A percentile compares a stretch with the other conserved stretches of the same genome.
These are phyloP conservation scores for Ochlodes sylvanus DNA, from an alignment of 2,888 invertebrate species.

Conservation along the genomic window DNA sequence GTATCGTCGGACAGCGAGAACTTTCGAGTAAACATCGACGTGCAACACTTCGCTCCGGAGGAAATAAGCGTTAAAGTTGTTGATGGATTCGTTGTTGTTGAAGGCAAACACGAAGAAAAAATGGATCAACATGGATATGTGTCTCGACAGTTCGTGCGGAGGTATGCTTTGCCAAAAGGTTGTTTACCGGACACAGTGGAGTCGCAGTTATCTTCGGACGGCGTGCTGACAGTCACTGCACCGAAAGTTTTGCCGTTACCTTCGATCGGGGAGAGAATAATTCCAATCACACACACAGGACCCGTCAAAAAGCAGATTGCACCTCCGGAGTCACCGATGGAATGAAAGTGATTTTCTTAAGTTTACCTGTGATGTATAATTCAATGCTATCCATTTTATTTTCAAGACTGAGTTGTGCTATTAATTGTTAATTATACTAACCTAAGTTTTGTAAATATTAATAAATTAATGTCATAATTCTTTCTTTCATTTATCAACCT, in stretches of 20 bases:
- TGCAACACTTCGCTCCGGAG: slow-evolving; percentile 90
- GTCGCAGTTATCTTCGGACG: slow-evolving; percentile 91
- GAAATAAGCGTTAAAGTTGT: slow-evolving; percentile 91
- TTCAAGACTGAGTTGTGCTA: slow-evolving; percentile 61
- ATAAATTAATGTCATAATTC: background rate
- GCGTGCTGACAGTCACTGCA: slow-evolving; percentile 90
- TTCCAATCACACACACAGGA: slow-evolving; percentile 86
- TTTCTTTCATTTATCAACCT: background rate
- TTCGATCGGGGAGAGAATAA: slow-evolving; percentile 79
- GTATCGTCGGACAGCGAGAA: slow-evolving; percentile 80
- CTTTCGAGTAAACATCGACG: slow-evolving; percentile 90
- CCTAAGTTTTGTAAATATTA: slow-evolving; percentile 19
- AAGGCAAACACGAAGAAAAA: slow-evolving; percentile 92
- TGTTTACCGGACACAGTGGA: slow-evolving; percentile 89
- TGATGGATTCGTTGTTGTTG: slow-evolving; percentile 87
- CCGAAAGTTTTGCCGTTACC: slow-evolving; percentile 79
- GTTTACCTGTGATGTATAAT: background rate
- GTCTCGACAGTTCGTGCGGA: slow-evolving; percentile 89
- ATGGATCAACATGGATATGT: slow-evolving; percentile 90
- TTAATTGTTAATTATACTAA: slow-evolving; percentile 41
- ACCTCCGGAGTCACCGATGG: slow-evolving; percentile 40
- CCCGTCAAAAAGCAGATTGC: slow-evolving; percentile 72
- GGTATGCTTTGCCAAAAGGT: slow-evolving; percentile 89
- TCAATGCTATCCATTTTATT: slow-evolving; percentile 38
- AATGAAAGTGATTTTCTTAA: slow-evolving; percentile 25